Percentiles rank a stretch among this genome's conserved stretches.
Conservation (phyloP, 1,140 invertebrate genomes). For the Chironomus striatipennis region DNA sequence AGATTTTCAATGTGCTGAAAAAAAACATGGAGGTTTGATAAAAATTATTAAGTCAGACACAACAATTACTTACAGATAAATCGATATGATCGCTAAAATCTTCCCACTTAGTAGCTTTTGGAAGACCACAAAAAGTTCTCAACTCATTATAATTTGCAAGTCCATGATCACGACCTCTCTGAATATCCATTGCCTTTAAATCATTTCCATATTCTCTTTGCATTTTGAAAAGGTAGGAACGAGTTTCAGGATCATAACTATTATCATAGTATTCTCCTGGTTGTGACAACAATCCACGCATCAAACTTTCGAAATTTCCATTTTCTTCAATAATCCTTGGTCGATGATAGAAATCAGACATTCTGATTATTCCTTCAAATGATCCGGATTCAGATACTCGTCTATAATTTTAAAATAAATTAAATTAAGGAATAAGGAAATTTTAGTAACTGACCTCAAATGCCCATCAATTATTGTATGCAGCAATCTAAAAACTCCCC, state of each 20-base stretch:
- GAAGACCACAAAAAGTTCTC: slow-evolving; percentile 69
- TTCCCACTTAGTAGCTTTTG: slow-evolving; percentile 58
- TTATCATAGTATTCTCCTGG: slow-evolving; percentile 59
- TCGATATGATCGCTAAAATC: slow-evolving; percentile 74
- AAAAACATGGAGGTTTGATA: too few relatives aligned
- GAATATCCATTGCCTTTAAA: slow-evolving; percentile 74
- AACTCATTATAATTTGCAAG: slow-evolving; percentile 73
- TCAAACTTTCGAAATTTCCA: slow-evolving; percentile 55
- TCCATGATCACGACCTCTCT: slow-evolving; percentile 83
- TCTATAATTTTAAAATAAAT: neutral
- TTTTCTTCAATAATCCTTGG: slow-evolving; percentile 43
- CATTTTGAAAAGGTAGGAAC: slow-evolving; percentile 64
- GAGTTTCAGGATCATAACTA: slow-evolving; percentile 67
- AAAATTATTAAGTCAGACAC: too few relatives aligned
- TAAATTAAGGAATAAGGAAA: neutral
- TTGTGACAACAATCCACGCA: slow-evolving; percentile 60
- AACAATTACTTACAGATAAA: too few relatives aligned
- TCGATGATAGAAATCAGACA: neutral
- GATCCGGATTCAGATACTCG: neutral
- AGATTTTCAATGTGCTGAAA: slow-evolving; percentile 59
- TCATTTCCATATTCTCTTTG: slow-evolving; percentile 65
- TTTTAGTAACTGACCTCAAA: slow-evolving; percentile 53
- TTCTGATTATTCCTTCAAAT: slow-evolving; percentile 32
- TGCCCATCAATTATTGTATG: slow-evolving; percentile 72
- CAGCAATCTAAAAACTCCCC: slow-evolving; percentile 79